Conservation (phyloP, 2,888 invertebrate species). For the Drosophila kanekoi region DNA sequence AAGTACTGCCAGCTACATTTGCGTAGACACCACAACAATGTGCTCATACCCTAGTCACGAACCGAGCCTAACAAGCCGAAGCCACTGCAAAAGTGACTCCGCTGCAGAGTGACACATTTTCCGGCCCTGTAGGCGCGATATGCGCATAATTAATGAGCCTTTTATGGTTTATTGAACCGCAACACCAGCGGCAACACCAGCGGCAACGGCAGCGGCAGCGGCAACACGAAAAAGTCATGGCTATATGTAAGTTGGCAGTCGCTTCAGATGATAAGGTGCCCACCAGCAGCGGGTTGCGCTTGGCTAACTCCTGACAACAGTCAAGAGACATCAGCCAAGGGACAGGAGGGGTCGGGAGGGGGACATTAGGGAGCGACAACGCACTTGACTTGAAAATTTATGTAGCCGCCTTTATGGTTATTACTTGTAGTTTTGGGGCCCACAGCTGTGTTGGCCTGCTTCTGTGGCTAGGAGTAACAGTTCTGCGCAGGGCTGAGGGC, state of each 20-base stretch:
- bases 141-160: slow-evolving; percentile 84
- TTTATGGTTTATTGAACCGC: slow-evolving; percentile 85
- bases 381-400: slow-evolving; percentile 84
- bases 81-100: slow-evolving; percentile 38
- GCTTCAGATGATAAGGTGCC: slow-evolving; percentile 63
- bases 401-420: slow-evolving; percentile 78
- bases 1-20: slow-evolving; percentile 4
- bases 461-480: slow-evolving; percentile 21
- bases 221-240: slow-evolving; percentile 67
- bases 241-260: slow-evolving; percentile 47
- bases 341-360: background rate
- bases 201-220: slow-evolving; percentile 21
- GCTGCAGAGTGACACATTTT: slow-evolving; percentile 70
- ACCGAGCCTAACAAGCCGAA: slow-evolving; percentile 32
- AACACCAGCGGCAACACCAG: slow-evolving; percentile 52
- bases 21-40: slow-evolving; percentile 6
- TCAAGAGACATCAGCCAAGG: slow-evolving; percentile 8
- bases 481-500: slow-evolving; percentile 2
- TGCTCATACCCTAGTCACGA: slow-evolving; percentile 41
- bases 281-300: slow-evolving; percentile 79
- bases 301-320: slow-evolving; percentile 74
- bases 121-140: slow-evolving; percentile 82
- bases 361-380: slow-evolving; percentile 42
- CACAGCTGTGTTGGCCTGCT: slow-evolving; percentile 31
- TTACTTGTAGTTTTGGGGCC: slow-evolving; percentile 49